phyloP scores from a whole-genome alignment of 2,113 vertebrate species.

The Microtus pennsylvanicus region DNA sequence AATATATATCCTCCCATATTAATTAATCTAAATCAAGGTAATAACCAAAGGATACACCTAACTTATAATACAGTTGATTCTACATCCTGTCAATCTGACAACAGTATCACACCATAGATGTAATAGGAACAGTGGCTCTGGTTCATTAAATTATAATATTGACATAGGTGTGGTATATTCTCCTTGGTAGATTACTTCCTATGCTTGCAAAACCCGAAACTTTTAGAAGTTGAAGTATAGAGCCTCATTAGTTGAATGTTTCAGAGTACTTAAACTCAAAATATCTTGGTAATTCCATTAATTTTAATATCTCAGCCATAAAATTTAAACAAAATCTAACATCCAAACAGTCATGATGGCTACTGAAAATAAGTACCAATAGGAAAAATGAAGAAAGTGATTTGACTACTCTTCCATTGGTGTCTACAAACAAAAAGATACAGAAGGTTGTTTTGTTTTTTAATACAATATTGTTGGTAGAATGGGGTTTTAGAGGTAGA shows the following conservation, averaged over 20 bases:
- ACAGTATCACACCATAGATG: no score
- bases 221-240: neutral
- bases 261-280: neutral
- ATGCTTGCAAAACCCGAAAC: neutral
- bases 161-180: neutral
- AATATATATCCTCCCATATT: neutral
- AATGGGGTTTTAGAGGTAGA: neutral
- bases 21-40: neutral
- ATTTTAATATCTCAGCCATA: neutral
- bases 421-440: neutral
- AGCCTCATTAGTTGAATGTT: neutral
- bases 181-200: neutral
- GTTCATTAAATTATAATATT: neutral
- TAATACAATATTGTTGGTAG: neutral
- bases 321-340: slow-evolving; percentile 35
- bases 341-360: neutral
- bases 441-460: neutral
- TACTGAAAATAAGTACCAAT: slow-evolving; percentile 32
- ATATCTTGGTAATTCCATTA: neutral
- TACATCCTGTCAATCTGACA: no score
- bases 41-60: no score
- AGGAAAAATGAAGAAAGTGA: neutral
- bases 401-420: neutral
- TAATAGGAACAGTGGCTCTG: neutral
- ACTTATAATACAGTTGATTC: neutral